These are phyloP conservation scores for Trachurus trachurus DNA, from an alignment of 2,797 vertebrate genomes.

Conservation along the genomic window DNA sequence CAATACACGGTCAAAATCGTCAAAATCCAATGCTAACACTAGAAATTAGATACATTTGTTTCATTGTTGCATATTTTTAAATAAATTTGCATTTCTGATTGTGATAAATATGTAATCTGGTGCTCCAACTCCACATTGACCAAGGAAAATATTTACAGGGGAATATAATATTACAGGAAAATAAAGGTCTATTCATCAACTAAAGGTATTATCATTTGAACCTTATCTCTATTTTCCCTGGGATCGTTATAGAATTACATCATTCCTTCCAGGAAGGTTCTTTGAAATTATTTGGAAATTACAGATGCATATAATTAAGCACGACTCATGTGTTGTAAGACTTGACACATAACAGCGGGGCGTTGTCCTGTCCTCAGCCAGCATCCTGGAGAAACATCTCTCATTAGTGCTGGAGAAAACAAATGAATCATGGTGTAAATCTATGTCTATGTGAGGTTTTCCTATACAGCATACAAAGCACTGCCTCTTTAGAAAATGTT, in stretches of 20 bases:
- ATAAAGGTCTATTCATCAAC: neutral
- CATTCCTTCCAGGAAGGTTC: neutral
- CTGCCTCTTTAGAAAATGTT: conserved; percentile 13
- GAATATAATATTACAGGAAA: neutral
- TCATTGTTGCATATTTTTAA: neutral
- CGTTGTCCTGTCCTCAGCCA: neutral
- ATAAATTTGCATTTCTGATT: neutral
- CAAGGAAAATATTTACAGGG: neutral
- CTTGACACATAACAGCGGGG: neutral
- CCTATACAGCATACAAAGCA: neutral
- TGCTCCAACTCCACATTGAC: neutral
- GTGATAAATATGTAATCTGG: neutral
- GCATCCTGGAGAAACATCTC: neutral
- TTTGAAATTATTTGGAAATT: neutral
- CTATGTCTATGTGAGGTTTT: conserved; percentile 9
- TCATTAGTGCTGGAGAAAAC: neutral
- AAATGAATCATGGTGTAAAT: conserved; percentile 5
- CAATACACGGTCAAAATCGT: neutral
- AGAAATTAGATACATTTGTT: neutral
- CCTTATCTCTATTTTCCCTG: neutral
- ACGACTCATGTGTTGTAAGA: neutral
- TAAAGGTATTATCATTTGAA: neutral
- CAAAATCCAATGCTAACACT: neutral
- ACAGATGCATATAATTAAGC: neutral
- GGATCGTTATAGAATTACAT: neutral